Conservation (phyloP, 2,888 invertebrate species). For the Timandra comae region DNA sequence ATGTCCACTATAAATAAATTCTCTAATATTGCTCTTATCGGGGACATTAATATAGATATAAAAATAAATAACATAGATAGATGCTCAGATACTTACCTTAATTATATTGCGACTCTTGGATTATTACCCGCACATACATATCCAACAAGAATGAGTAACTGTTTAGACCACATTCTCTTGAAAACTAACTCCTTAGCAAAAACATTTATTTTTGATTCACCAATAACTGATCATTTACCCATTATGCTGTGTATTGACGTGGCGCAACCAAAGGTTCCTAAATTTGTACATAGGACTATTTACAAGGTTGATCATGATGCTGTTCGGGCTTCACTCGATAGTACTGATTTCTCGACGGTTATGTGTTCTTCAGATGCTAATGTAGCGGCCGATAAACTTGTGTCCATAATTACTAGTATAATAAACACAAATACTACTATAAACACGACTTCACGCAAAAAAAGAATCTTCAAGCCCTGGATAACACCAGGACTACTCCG, state of each 20-base stretch:
- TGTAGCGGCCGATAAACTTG: too few species aligned
- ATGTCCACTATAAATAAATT: background rate
- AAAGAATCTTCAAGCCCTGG: constrained; percentile 5
- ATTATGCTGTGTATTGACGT: background rate
- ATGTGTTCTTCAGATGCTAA: too few species aligned
- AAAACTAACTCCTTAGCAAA: background rate
- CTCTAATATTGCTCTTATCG: background rate
- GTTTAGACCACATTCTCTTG: constrained; percentile 2
- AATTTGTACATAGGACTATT: too few species aligned
- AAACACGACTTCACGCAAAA: too few species aligned
- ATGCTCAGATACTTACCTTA: background rate
- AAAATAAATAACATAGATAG: background rate
- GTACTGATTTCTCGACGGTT: too few species aligned
- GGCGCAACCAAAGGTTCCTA: too few species aligned
- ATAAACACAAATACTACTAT: too few species aligned
- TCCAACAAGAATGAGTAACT: constrained; percentile 1
- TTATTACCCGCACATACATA: background rate
- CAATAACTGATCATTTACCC: constrained; percentile 3
- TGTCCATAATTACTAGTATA: too few species aligned
- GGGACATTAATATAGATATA: constrained; percentile 5
- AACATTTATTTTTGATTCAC: constrained; percentile 1
- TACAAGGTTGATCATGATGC: background rate
- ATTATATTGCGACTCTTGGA: background rate
- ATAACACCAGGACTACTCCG: constrained; percentile 6
- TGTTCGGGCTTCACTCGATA: background rate